Percentiles rank a stretch among this genome's conserved stretches.
Conservation (phyloP, 2,797 vertebrate species). For the Anguilla marmorata region DNA sequence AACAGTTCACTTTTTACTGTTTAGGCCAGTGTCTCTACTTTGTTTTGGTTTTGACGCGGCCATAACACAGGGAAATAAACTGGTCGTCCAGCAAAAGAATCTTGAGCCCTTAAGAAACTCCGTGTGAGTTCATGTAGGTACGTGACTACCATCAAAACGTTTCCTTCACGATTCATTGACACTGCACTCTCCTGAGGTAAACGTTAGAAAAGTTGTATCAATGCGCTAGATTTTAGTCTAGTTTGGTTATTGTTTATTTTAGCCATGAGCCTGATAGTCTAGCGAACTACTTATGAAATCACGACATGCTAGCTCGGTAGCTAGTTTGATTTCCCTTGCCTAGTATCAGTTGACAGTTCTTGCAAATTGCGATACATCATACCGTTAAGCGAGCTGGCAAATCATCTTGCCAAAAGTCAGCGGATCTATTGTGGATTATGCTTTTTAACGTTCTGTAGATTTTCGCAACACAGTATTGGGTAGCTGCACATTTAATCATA, state of each 20-base stretch:
- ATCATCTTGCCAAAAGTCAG: background rate
- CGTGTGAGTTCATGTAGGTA: background rate
- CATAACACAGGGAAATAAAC: slow-evolving; percentile 15
- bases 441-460: background rate
- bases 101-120: background rate
- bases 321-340: background rate
- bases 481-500: background rate
- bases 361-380: background rate
- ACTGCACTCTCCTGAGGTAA: background rate
- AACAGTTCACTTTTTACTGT: background rate
- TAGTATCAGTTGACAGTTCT: background rate
- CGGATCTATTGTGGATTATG: background rate
- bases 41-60: background rate
- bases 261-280: background rate
- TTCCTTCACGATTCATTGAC: background rate
- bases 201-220: background rate
- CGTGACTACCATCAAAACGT: background rate
- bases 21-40: background rate
- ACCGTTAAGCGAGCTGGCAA: background rate
- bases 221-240: background rate
- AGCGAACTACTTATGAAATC: background rate
- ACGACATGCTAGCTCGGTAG: background rate
- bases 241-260: background rate
- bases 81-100: slow-evolving; percentile 14
- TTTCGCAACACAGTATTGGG: background rate